Conservation (phyloP, 2,113 vertebrate genomes). For the Steatornis caripensis region DNA sequence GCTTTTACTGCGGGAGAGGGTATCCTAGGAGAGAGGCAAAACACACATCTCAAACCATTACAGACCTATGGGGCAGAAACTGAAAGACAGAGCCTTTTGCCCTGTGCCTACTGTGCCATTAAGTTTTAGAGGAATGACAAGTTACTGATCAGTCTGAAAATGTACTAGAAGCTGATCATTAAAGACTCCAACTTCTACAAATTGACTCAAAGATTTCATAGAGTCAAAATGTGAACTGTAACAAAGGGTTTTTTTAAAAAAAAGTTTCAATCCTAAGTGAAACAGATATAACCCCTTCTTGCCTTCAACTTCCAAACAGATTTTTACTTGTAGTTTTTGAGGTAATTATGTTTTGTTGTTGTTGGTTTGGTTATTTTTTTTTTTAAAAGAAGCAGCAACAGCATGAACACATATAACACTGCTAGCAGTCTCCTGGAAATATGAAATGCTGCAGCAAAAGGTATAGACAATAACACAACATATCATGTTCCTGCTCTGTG, state of each 20-base stretch:
- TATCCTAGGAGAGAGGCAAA: neutral
- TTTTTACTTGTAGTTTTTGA: neutral
- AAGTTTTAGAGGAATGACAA: neutral
- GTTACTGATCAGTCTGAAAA: neutral
- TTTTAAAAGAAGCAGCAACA: no score
- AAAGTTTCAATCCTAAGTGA: neutral
- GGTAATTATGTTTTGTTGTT: neutral
- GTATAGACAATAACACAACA: neutral
- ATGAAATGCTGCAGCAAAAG: neutral
- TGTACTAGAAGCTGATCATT: neutral
- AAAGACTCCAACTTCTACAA: neutral
- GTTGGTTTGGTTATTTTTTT: no score
- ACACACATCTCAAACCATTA: neutral
- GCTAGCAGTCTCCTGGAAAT: neutral
- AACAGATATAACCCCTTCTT: neutral
- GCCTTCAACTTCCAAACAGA: neutral
- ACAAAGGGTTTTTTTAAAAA: neutral
- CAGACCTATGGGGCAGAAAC: neutral
- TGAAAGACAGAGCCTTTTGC: neutral
- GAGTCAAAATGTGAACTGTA: neutral
- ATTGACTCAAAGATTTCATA: neutral
- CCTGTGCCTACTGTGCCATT: neutral
- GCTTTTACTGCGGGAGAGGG: neutral
- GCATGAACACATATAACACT: neutral
- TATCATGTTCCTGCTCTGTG: neutral